A percentile compares a stretch with the other conserved stretches of the same genome.
phyloP scores from a whole-genome alignment of 1,140 invertebrate genomes.

The Megalopta genalis region DNA sequence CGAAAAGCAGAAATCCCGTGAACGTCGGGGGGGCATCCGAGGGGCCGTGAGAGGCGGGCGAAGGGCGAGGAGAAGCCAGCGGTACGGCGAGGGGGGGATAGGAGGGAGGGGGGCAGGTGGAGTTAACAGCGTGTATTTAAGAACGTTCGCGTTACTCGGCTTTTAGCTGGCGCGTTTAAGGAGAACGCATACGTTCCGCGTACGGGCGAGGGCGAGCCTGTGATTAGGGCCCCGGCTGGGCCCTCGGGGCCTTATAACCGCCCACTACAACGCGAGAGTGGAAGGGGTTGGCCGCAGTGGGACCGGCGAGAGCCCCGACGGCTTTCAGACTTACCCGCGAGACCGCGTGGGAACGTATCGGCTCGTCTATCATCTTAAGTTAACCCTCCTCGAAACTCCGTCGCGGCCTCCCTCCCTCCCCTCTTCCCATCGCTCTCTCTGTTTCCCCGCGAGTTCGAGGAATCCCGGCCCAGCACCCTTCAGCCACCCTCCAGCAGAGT shows the following conservation, averaged over 20 bases:
- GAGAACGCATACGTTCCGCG: constrained; percentile 59
- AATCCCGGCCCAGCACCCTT: constrained; percentile 17
- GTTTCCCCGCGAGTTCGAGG: constrained; percentile 7
- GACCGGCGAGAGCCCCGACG: constrained; percentile 18
- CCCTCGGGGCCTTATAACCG: constrained; percentile 72
- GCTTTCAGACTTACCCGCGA: constrained; percentile 47
- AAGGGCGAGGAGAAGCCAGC: constrained; percentile 17
- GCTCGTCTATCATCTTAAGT: constrained; percentile 74
- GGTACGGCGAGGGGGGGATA: background rate
- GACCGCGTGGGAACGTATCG: constrained; percentile 77
- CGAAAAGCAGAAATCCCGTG: background rate
- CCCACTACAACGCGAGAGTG: constrained; percentile 67
- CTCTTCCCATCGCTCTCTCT: no score
- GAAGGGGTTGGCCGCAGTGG: constrained; percentile 29
- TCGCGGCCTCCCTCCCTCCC: no score
- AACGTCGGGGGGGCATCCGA: background rate
- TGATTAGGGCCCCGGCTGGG: constrained; percentile 74
- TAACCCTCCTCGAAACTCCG: constrained; percentile 57
- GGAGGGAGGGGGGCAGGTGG: background rate
- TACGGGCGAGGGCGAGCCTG: constrained; percentile 68
- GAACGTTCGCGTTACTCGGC: constrained; percentile 62
- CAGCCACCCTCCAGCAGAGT: background rate
- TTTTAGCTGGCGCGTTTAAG: constrained; percentile 62
- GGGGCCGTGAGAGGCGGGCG: no score
- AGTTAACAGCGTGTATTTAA: constrained; percentile 63